Evolutionary conservation across 1,140 invertebrate species (phyloP).

Genomic region (Drosophila hydei): DNA sequence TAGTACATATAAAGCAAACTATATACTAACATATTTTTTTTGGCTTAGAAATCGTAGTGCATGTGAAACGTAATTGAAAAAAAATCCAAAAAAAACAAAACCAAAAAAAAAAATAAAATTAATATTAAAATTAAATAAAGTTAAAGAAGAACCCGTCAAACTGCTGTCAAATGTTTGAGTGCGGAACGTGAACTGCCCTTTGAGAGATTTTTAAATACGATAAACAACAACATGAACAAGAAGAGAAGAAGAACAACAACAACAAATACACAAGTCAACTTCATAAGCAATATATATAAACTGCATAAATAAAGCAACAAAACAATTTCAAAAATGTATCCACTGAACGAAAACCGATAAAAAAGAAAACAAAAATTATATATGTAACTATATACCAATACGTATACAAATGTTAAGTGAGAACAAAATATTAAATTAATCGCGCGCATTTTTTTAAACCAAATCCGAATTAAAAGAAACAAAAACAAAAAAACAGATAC

Average conservation of each 20-base stretch:
- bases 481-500: slow-evolving; percentile 10
- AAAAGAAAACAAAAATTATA: slow-evolving; percentile 53
- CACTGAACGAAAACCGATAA: slow-evolving; percentile 30
- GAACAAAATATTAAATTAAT: slow-evolving; percentile 30
- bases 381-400: slow-evolving; percentile 65
- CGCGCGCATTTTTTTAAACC: slow-evolving; percentile 53
- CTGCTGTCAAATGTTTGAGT: slow-evolving; percentile 51
- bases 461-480: slow-evolving; percentile 37
- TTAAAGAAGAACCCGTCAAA: slow-evolving; percentile 29
- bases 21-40: slow-evolving; percentile 33
- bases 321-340: slow-evolving; percentile 53
- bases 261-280: slow-evolving; percentile 25
- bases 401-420: slow-evolving; percentile 52
- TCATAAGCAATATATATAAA: slow-evolving; percentile 68
- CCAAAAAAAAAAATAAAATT: slow-evolving; percentile 25
- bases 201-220: slow-evolving; percentile 69
- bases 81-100: slow-evolving; percentile 8
- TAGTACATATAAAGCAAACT: slow-evolving; percentile 17
- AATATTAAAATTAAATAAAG: slow-evolving; percentile 22
- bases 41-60: slow-evolving; percentile 42
- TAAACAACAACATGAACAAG: slow-evolving; percentile 17
- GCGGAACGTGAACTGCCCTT: slow-evolving; percentile 76
- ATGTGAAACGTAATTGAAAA: slow-evolving; percentile 20
- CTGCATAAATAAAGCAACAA: slow-evolving; percentile 62
- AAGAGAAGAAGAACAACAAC: slow-evolving; percentile 20